Evolutionary conservation across 2,797 vertebrate genomes (phyloP).

Genomic region (Fratercula arctica): DNA sequence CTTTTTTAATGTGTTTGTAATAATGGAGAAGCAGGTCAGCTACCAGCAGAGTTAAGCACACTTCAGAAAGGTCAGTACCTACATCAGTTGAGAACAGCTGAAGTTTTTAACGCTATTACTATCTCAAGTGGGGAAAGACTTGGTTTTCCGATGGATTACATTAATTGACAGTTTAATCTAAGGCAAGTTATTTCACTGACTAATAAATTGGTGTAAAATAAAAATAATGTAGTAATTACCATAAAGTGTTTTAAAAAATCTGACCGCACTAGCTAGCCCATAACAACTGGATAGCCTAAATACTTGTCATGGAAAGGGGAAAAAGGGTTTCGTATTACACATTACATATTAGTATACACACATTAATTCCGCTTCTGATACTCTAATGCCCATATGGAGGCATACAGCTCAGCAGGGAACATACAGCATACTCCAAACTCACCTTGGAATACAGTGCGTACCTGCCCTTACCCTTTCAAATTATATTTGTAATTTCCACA

Average conservation of each 20-base stretch:
- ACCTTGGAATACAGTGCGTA: background rate
- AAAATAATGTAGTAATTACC: background rate
- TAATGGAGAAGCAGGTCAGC: background rate
- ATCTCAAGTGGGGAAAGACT: background rate
- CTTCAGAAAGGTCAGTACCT: background rate
- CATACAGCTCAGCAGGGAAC: background rate
- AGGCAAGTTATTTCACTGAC: background rate
- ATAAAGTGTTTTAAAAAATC: background rate
- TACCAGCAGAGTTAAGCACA: background rate
- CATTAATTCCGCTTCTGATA: background rate
- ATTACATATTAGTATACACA: too few species aligned
- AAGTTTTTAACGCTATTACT: background rate
- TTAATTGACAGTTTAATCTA: background rate
- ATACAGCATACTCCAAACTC: background rate
- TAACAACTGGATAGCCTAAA: background rate
- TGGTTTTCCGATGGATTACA: background rate
- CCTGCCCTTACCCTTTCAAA: background rate
- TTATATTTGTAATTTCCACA: background rate
- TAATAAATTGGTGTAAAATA: background rate
- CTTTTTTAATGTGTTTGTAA: background rate
- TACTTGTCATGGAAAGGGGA: rapidly evolving
- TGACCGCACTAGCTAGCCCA: background rate
- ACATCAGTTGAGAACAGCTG: background rate
- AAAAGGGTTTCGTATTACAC: background rate
- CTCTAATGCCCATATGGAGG: background rate